These are phyloP conservation scores for Mesocricetus auratus DNA, from an alignment of 2,113 vertebrate species.

Conservation along the genomic window DNA sequence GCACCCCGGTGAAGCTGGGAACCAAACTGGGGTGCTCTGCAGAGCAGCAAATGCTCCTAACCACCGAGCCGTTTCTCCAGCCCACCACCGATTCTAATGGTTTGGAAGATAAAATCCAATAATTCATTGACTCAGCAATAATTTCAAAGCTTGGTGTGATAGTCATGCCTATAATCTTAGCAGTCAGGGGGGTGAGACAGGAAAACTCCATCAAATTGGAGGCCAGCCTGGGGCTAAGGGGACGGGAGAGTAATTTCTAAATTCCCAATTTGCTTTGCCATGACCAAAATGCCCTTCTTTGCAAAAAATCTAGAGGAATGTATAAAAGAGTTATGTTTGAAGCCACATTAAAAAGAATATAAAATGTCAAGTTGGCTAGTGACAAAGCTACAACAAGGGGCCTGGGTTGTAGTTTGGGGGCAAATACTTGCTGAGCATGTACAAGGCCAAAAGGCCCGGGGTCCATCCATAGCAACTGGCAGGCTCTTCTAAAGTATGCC, in stretches of 20 bases:
- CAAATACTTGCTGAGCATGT: not conserved
- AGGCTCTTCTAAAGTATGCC: not conserved
- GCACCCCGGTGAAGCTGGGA: not conserved
- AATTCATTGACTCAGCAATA: slow-evolving; percentile 9
- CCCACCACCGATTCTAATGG: not conserved
- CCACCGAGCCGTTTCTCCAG: not conserved
- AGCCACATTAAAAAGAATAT: not conserved
- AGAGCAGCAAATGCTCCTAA: not conserved
- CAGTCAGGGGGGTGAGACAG: not conserved
- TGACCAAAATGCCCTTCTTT: not conserved
- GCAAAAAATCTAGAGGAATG: not conserved
- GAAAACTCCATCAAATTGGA: not conserved
- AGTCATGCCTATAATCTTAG: not conserved
- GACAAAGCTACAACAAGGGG: not conserved
- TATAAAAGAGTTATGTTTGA: not conserved
- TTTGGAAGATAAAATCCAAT: not conserved
- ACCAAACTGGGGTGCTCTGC: not conserved
- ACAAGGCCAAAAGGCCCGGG: not conserved
- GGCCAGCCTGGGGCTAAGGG: not conserved
- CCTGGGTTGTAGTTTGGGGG: too few species aligned
- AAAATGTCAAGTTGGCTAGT: not conserved
- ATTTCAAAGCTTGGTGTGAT: not conserved
- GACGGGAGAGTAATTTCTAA: not conserved
- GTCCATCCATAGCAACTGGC: not conserved
- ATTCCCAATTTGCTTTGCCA: slow-evolving; percentile 1